phyloP scores from a whole-genome alignment of 2,113 vertebrate species.

The Amphiprion percula region DNA sequence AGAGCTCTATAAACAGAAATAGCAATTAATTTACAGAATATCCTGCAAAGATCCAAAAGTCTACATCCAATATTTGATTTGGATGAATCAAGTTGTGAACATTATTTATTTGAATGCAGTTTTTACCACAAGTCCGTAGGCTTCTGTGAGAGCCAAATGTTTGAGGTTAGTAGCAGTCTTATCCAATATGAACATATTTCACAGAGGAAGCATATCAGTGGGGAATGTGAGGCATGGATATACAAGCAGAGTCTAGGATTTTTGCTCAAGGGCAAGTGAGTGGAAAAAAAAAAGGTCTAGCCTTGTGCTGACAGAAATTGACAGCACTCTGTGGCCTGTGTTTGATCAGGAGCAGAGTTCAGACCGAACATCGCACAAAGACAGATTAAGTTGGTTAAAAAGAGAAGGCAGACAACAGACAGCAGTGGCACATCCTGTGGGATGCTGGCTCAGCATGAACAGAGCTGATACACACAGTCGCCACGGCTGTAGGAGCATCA shows the following conservation, averaged over 20 bases:
- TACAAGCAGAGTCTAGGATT: constrained; percentile 33
- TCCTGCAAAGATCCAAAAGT: constrained; percentile 5
- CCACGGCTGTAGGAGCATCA: constrained; percentile 35
- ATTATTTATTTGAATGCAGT: not conserved
- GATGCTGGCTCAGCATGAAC: constrained; percentile 57
- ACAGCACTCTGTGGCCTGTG: constrained; percentile 21
- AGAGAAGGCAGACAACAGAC: constrained; percentile 34
- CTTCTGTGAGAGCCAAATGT: not conserved
- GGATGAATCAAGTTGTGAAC: not conserved
- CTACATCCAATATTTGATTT: not conserved
- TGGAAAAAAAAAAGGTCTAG: constrained; percentile 5
- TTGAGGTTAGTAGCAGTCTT: constrained; percentile 24
- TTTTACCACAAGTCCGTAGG: not conserved
- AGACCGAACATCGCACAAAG: constrained; percentile 30
- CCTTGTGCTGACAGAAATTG: constrained; percentile 16
- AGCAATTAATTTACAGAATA: constrained; percentile 17
- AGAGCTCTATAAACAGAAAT: not conserved
- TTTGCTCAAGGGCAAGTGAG: constrained; percentile 43
- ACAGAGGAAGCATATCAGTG: constrained; percentile 23
- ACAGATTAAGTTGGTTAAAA: constrained; percentile 44
- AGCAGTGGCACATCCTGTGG: constrained; percentile 17
- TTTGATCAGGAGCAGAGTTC: constrained; percentile 32
- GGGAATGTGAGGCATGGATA: constrained; percentile 51
- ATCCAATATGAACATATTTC: constrained; percentile 25
- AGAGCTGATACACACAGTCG: constrained; percentile 46